Percentiles rank a stretch among this genome's conserved stretches.
Evolutionary conservation across 2,797 vertebrate species (phyloP).

Genomic region (Meriones psammophilus): DNA sequence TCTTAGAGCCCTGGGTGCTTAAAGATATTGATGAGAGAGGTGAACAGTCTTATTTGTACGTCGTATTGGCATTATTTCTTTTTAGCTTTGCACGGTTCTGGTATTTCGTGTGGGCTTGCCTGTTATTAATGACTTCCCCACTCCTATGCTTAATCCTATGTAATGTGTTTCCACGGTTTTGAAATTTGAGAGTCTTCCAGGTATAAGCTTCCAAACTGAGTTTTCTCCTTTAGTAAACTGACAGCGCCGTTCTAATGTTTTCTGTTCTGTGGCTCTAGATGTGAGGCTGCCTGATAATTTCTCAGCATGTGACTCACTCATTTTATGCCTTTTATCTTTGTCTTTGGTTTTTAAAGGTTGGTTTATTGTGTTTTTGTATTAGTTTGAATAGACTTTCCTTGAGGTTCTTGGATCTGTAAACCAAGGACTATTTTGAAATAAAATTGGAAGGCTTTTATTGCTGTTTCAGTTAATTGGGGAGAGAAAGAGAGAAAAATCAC

Average conservation of each 20-base stretch:
- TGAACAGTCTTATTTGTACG: not conserved
- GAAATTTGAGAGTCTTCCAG: not conserved
- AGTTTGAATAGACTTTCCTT: not conserved
- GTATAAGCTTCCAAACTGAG: not conserved
- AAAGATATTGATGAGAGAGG: not conserved
- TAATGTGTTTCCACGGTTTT: not conserved
- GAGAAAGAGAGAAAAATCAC: not conserved
- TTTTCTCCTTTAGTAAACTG: not conserved
- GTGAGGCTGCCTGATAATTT: not conserved
- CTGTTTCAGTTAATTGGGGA: not conserved
- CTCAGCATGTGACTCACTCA: not conserved
- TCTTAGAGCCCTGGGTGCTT: not conserved
- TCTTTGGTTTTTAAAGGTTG: not conserved
- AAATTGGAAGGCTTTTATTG: not conserved
- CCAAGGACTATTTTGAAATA: not conserved
- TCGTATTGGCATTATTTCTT: not conserved
- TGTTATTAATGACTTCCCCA: not conserved
- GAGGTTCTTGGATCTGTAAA: not conserved
- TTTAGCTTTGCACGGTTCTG: not conserved
- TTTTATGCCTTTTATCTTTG: not conserved
- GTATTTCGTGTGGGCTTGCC: not conserved
- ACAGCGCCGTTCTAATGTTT: not conserved
- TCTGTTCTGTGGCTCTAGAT: not conserved
- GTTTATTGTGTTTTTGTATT: not conserved
- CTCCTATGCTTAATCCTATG: not conserved